These are phyloP conservation scores for Hydrotaea diabolus DNA, from an alignment of 2,888 invertebrate species.

Conservation along the genomic window DNA sequence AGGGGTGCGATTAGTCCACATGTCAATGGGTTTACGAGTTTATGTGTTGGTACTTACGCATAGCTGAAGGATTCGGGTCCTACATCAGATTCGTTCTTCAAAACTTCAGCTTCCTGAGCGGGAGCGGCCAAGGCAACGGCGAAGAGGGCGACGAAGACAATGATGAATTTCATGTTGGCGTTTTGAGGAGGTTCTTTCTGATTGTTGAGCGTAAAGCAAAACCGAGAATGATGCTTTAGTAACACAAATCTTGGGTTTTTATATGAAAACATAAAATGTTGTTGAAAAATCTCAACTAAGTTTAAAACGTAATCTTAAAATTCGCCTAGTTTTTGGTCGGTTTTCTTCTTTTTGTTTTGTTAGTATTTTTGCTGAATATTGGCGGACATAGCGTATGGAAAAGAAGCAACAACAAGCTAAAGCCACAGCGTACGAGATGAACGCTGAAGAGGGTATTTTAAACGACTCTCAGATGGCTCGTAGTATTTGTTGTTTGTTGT, in stretches of 20 bases:
- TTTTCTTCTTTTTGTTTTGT: not conserved
- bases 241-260: conserved; percentile 29
- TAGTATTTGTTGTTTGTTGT: not conserved
- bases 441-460: too few relatives aligned
- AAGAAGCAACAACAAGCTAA: too few relatives aligned
- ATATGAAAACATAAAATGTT: conserved; percentile 25
- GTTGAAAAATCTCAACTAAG: too few relatives aligned
- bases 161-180: conserved; percentile 70
- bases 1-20: not conserved
- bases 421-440: too few relatives aligned
- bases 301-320: too few relatives aligned
- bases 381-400: too few relatives aligned
- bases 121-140: conserved; percentile 73
- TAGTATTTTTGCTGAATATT: not conserved
- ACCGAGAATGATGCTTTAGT: conserved; percentile 52
- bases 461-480: not conserved
- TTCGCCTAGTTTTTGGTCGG: too few relatives aligned
- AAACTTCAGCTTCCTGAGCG: conserved; percentile 40
- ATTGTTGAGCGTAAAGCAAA: conserved; percentile 43
- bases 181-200: conserved; percentile 73
- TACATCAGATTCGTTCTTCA: conserved; percentile 53
- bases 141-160: conserved; percentile 80
- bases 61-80: conserved; percentile 53
- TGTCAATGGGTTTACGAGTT: not conserved
- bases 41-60: conserved; percentile 42